Conservation (phyloP, 2,797 vertebrate species). For the Myotis findleyi region DNA sequence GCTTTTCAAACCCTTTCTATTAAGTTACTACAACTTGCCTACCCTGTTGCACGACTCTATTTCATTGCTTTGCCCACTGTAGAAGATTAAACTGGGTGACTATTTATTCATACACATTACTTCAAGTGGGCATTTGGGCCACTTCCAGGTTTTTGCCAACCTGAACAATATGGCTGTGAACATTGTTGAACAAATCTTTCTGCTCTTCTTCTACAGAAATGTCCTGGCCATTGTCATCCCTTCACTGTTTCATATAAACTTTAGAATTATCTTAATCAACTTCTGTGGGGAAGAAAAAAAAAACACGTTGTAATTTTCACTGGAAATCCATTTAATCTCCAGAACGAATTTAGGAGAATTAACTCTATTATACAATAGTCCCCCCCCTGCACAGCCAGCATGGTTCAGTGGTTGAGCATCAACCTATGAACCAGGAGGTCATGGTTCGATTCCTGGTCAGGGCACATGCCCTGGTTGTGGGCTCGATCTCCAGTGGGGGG, state of each 20-base stretch:
- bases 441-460: too few species aligned
- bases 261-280: constrained; percentile 57
- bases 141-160: background rate
- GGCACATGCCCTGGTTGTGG: too few species aligned
- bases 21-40: background rate
- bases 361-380: background rate
- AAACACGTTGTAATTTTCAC: background rate
- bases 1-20: background rate
- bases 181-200: background rate
- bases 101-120: background rate
- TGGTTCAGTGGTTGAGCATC: too few species aligned
- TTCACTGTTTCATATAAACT: background rate
- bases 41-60: background rate
- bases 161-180: background rate
- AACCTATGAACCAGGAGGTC: too few species aligned
- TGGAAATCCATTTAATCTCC: background rate
- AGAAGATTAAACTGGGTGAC: background rate
- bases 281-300: background rate
- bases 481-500: too few species aligned
- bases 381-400: background rate
- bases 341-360: background rate
- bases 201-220: constrained; percentile 1
- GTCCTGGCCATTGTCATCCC: background rate
- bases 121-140: background rate
- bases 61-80: background rate